Evolutionary conservation across 2,797 vertebrate genomes (phyloP).

Genomic region (Eleutherodactylus coqui): DNA sequence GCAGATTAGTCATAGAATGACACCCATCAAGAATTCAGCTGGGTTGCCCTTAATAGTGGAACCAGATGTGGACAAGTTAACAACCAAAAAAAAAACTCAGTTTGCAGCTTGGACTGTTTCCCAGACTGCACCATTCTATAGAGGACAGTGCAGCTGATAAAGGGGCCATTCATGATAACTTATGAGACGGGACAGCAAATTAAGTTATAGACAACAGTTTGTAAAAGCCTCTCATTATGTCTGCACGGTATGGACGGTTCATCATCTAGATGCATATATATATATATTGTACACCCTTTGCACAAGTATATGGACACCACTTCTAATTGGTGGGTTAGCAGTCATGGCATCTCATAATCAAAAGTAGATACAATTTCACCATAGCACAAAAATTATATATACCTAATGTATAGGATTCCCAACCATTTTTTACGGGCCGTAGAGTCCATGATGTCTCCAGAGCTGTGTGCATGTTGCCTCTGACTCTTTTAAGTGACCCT

Average conservation of each 20-base stretch:
- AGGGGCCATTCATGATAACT: conserved; percentile 3
- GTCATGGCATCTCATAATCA: no score
- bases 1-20: not conserved
- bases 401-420: no score
- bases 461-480: no score
- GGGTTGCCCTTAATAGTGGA: not conserved
- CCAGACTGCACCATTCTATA: conserved; percentile 10
- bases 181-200: conserved; percentile 2
- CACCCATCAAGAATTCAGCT: conserved; percentile 1
- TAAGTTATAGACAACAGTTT: conserved; percentile 1
- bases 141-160: not conserved
- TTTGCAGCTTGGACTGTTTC: conserved; percentile 12
- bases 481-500: no score
- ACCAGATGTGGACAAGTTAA: conserved; percentile 36
- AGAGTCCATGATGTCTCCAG: no score
- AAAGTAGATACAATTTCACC: no score
- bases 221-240: not conserved
- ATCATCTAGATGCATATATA: not conserved
- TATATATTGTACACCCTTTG: not conserved
- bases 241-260: not conserved
- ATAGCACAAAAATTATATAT: no score
- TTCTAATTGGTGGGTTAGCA: no score
- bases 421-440: no score
- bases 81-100: conserved; percentile 17
- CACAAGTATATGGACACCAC: no score